phyloP scores from a whole-genome alignment of 2,888 invertebrate genomes.

The Isotomurus palustris region DNA sequence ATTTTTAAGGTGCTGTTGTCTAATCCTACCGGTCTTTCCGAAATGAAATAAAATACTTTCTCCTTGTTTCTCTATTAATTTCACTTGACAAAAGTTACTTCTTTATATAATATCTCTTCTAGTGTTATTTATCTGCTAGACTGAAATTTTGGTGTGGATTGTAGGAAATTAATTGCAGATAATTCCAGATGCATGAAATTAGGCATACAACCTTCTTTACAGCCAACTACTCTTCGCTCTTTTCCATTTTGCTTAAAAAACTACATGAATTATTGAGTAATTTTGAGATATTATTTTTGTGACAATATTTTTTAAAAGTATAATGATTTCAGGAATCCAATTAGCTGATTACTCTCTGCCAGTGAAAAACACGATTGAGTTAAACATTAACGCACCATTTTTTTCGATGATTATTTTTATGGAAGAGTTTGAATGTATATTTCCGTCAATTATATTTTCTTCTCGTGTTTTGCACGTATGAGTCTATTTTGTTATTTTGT shows the following conservation, averaged over 20 bases:
- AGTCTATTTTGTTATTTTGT: no score
- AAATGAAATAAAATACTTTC: no score
- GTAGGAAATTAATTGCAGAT: background rate
- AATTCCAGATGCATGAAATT: background rate
- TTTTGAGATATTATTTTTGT: background rate
- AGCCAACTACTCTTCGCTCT: background rate
- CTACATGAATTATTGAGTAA: no score
- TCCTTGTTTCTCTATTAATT: no score
- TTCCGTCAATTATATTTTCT: background rate
- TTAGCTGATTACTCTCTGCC: background rate
- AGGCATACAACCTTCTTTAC: background rate
- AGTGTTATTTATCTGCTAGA: no score
- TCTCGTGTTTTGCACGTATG: no score
- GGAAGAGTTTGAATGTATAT: background rate
- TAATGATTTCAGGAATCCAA: slow-evolving; percentile 1
- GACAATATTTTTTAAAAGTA: background rate
- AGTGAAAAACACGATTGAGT: background rate
- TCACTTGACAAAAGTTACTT: no score
- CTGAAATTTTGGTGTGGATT: no score
- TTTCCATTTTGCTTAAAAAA: background rate
- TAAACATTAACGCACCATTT: background rate
- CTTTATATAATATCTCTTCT: no score
- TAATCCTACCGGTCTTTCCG: no score
- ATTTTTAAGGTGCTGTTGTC: no score
- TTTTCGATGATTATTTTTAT: background rate